Evolutionary conservation across 92 coral and sea anemone genomes (phyloP), one percentile per base, ranked within the genome.

Genomic region (Porites divaricata): DNA sequence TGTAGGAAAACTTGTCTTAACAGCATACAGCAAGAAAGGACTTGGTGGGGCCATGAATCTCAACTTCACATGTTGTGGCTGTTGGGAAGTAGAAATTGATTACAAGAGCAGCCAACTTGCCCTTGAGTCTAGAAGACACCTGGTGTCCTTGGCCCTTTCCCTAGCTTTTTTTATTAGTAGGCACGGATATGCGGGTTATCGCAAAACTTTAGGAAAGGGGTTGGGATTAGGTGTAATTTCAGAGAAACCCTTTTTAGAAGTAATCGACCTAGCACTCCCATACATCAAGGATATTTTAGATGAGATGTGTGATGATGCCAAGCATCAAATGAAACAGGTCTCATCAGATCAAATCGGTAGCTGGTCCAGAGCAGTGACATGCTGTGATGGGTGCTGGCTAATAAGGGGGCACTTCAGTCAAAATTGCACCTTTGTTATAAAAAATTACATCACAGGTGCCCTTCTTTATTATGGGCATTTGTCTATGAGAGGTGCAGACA

Each of bases 391-490:
- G 80, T 35, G 45, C 45, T 35, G 45, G 45, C 45, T 35, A 35
- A 35, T 35, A 35, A 2, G 45, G 45, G 45, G 45, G 45, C 45
- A 35, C 45, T 35, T 35, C 45, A 35, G 45, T 35, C 6, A 35
- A 3, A 35, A 35, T 80, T 82, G 88, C 78, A 85, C 88, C 45
- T 89, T 92, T 81, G 77, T 92, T 3, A 85, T 85, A 9, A 85
- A 84, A 63, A 84, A 89, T 65, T 89, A 65, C 67, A 54, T 92
- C 25, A 81, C 90, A 15, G 83, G 83, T 69, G 90, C 63, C 59
- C 78, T 89, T 41, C 67, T 91, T 0, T 91, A 85, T 35, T 92
- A 92, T 92, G 95, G 92, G 59, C 92, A 92, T 72, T 76, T 88
- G 74, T 88, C 87, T 41, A 91, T 88, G 94, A 19, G 88, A 70